A percentile compares a stretch with the other conserved stretches of the same genome.
These are phyloP conservation scores for Callyntrura guangdongensis DNA, from an alignment of 2,888 invertebrate species.

Conservation along the genomic window DNA sequence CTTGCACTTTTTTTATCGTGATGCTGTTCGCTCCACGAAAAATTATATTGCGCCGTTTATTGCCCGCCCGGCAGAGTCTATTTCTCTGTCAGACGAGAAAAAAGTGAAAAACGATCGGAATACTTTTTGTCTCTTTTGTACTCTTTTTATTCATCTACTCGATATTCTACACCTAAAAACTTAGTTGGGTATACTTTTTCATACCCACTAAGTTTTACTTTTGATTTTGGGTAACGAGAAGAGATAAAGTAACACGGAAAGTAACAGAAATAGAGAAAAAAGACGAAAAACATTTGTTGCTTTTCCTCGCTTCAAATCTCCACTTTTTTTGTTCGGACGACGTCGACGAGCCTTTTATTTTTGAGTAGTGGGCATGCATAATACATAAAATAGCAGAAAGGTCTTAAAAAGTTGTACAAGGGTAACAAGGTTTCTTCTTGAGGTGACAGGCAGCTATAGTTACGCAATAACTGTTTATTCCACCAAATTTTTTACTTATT, in stretches of 20 bases:
- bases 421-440: background rate
- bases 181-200: background rate
- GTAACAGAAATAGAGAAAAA: background rate
- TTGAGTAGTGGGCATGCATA: slow-evolving; percentile 60
- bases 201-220: background rate
- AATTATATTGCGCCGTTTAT: too few species aligned
- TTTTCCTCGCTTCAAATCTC: slow-evolving; percentile 44
- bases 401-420: background rate
- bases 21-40: too few species aligned
- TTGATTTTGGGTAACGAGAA: background rate
- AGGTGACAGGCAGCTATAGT: background rate
- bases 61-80: too few species aligned
- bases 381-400: slow-evolving; percentile 47
- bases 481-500: too few species aligned
- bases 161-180: background rate
- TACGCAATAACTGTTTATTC: too few species aligned
- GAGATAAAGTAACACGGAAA: slow-evolving; percentile 42
- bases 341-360: background rate
- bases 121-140: slow-evolving; percentile 55
- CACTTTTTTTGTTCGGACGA: background rate
- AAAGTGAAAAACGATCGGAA: slow-evolving; percentile 54
- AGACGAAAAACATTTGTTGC: slow-evolving; percentile 69
- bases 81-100: background rate
- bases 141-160: slow-evolving; percentile 39
- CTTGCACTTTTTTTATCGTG: background rate